A percentile compares a stretch with the other conserved stretches of the same genome.
Conservation (phyloP, 2,888 invertebrate genomes). For the Lymantria monacha region DNA sequence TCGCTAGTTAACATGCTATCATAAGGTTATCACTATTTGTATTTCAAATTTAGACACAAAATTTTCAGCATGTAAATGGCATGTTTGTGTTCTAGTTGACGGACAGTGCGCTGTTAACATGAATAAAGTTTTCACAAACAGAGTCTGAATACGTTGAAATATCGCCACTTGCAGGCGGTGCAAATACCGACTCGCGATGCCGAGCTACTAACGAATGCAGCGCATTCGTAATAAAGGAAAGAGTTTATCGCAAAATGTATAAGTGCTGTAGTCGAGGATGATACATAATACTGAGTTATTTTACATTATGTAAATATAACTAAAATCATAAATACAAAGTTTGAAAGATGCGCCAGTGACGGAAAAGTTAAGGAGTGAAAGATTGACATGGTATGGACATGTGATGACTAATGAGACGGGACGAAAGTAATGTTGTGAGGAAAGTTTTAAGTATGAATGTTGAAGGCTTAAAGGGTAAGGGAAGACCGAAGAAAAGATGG, state of each 20-base stretch:
- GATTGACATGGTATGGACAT: too few relatives aligned
- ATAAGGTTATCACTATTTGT: too few relatives aligned
- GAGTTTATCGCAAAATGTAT: constrained; percentile 40
- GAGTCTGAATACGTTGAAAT: constrained; percentile 51
- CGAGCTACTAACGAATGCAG: constrained; percentile 44
- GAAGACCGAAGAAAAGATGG: too few relatives aligned
- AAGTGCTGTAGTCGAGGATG: constrained; percentile 22
- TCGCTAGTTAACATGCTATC: too few relatives aligned
- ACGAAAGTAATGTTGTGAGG: too few relatives aligned
- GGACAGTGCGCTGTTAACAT: constrained; percentile 57
- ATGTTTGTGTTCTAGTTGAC: constrained; percentile 50
- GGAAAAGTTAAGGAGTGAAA: too few relatives aligned
- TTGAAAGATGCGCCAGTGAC: too few relatives aligned
- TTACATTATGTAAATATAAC: constrained; percentile 7
- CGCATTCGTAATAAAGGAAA: constrained; percentile 41
- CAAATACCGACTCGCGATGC: constrained; percentile 45
- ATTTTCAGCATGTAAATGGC: constrained; percentile 43
- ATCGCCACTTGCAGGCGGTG: constrained; percentile 71
- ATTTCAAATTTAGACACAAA: constrained; percentile 10
- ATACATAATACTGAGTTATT: constrained; percentile 10
- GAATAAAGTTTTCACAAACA: constrained; percentile 70
- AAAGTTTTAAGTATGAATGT: too few relatives aligned
- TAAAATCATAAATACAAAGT: background rate
- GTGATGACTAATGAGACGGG: too few relatives aligned
- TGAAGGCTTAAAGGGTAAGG: too few relatives aligned